Conservation (phyloP, 1,140 invertebrate species). For the Metaphire vulgaris region DNA sequence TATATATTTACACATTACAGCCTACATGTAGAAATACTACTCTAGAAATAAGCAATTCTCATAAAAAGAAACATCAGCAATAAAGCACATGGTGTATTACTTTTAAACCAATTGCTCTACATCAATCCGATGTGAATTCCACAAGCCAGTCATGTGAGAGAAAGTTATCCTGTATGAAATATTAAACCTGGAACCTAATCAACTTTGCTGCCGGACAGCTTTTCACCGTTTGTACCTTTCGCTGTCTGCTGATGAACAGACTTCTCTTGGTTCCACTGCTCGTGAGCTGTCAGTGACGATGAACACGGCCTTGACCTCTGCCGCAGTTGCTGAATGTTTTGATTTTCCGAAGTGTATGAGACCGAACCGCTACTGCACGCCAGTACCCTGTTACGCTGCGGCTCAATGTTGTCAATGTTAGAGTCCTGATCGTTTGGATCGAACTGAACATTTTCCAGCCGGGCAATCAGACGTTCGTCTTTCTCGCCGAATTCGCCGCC, state of each 20-base stretch:
- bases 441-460: constrained; percentile 96
- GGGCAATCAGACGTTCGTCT: constrained; percentile 92
- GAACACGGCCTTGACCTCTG: background rate
- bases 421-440: constrained; percentile 63
- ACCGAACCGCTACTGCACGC: background rate
- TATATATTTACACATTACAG: background rate
- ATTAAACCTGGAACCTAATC: background rate
- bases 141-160: too few species aligned
- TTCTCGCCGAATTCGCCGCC: constrained; percentile 98
- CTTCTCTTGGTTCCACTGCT: background rate
- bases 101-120: background rate
- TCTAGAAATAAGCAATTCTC: background rate
- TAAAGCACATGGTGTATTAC: background rate
- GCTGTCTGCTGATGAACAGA: background rate
- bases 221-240: background rate
- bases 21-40: background rate
- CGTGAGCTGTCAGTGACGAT: background rate
- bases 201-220: background rate
- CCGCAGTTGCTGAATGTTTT: background rate
- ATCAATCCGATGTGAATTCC: too few species aligned
- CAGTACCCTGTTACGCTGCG: background rate
- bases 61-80: background rate
- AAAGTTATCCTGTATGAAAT: too few species aligned
- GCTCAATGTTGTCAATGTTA: background rate
- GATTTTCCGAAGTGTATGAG: background rate